These are phyloP conservation scores for Heloderma charlesbogerti DNA, from an alignment of 2,113 vertebrate species.

Conservation along the genomic window DNA sequence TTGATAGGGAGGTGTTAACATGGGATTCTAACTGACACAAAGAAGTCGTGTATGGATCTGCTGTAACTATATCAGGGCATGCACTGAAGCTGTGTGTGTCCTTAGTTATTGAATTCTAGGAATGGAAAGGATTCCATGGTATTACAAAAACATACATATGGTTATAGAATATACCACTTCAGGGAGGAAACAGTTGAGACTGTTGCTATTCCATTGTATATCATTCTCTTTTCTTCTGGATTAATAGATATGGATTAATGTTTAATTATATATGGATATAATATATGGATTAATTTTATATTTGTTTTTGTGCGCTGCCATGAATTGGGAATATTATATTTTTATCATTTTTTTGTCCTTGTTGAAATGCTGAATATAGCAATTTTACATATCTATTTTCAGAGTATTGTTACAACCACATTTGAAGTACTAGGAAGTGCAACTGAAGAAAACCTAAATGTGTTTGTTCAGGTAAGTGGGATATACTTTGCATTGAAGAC, in stretches of 20 bases:
- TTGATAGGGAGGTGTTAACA: background rate
- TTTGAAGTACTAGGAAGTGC: conserved; percentile 90
- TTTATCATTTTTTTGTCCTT: background rate
- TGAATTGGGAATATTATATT: background rate
- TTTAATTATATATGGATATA: too few species aligned
- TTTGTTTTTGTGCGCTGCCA: background rate
- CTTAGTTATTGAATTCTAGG: background rate
- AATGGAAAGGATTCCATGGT: background rate
- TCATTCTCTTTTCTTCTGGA: background rate
- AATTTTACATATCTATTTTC: conserved; percentile 50
- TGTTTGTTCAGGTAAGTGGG: conserved; percentile 90
- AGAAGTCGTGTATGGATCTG: background rate
- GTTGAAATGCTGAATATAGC: background rate
- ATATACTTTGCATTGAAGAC: background rate
- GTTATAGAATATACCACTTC: background rate
- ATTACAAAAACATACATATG: background rate
- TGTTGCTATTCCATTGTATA: background rate
- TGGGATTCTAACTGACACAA: background rate
- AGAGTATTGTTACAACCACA: conserved; percentile 93
- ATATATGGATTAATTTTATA: background rate
- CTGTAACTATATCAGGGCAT: background rate
- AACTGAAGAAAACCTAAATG: conserved; percentile 87
- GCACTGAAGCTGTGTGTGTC: background rate
- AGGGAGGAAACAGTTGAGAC: background rate
- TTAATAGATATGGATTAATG: background rate